A percentile compares a stretch with the other conserved stretches of the same genome.
phyloP scores from a whole-genome alignment of 2,888 invertebrate species.

The Melinaea marsaeus region DNA sequence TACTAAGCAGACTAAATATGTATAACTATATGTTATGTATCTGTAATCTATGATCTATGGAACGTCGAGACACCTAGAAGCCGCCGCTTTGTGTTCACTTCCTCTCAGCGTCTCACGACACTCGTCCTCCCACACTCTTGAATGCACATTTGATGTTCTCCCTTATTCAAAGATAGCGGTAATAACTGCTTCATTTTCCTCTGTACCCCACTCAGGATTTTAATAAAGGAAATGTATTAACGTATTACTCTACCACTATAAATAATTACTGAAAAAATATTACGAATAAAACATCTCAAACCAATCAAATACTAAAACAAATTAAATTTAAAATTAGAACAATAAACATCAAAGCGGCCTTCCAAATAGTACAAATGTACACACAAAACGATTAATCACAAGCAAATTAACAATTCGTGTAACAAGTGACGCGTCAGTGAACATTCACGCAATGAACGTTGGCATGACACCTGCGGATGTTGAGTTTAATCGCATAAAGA shows the following conservation, averaged over 20 bases:
- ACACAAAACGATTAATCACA: slow-evolving; percentile 31
- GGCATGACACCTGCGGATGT: slow-evolving; percentile 58
- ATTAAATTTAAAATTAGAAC: neutral
- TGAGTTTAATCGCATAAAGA: slow-evolving; percentile 70
- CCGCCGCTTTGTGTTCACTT: slow-evolving; percentile 56
- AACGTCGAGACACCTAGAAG: slow-evolving; percentile 47
- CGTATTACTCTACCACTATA: too few relatives aligned
- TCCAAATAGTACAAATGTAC: slow-evolving; percentile 4
- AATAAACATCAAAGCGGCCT: neutral
- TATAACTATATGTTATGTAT: neutral
- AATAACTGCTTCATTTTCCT: slow-evolving; percentile 26
- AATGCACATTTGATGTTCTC: slow-evolving; percentile 55
- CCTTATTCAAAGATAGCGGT: slow-evolving; percentile 30
- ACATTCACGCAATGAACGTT: slow-evolving; percentile 41
- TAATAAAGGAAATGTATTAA: neutral
- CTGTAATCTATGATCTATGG: slow-evolving; percentile 27
- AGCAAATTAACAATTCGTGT: slow-evolving; percentile 29
- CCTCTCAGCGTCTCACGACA: slow-evolving; percentile 48
- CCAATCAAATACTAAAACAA: neutral
- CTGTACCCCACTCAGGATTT: slow-evolving; percentile 1
- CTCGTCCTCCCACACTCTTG: slow-evolving; percentile 42
- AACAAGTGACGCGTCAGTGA: slow-evolving; percentile 33
- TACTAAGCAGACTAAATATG: neutral
- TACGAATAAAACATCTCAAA: neutral
- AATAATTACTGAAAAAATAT: neutral